Conservation (phyloP, 92 coral and sea anemone genomes). For the Umimayanthus chanpuru region DNA sequence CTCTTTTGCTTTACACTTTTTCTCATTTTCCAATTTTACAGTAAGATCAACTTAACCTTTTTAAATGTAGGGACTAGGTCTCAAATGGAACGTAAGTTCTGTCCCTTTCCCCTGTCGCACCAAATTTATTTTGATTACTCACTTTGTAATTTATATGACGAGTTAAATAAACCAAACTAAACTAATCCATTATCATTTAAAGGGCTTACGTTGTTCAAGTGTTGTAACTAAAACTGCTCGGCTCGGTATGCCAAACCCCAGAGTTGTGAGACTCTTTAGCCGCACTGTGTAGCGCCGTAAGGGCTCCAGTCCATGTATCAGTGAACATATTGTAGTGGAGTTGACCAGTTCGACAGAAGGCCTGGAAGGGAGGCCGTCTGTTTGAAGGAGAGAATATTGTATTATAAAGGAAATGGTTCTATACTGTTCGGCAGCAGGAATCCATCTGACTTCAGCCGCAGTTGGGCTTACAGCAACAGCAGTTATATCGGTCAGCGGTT, state of each 20-base stretch:
- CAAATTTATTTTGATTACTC: no score
- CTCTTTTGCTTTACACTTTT: no score
- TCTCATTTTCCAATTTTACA: no score
- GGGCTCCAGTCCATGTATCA: slow-evolving; percentile 1
- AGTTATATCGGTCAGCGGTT: slow-evolving; percentile 13
- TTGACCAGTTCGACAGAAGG: background rate
- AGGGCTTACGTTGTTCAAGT: background rate
- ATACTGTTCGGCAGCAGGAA: background rate
- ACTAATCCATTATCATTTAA: background rate
- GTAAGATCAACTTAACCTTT: no score
- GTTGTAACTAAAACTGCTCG: background rate
- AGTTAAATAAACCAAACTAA: no score
- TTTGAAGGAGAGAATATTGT: background rate
- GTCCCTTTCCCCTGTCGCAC: no score
- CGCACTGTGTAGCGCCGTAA: background rate
- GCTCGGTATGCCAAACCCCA: slow-evolving; percentile 28
- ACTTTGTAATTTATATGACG: no score
- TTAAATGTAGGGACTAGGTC: no score
- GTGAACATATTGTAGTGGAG: background rate
- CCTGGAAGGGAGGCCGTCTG: background rate
- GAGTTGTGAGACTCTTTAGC: background rate
- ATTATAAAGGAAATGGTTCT: background rate
- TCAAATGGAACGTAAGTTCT: no score
- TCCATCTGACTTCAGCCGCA: slow-evolving; percentile 12
- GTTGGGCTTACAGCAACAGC: slow-evolving; percentile 1